These are phyloP conservation scores for Lytechinus pictus DNA, from an alignment of 35 echinoderm and acorn worm species.

Conservation along the genomic window DNA sequence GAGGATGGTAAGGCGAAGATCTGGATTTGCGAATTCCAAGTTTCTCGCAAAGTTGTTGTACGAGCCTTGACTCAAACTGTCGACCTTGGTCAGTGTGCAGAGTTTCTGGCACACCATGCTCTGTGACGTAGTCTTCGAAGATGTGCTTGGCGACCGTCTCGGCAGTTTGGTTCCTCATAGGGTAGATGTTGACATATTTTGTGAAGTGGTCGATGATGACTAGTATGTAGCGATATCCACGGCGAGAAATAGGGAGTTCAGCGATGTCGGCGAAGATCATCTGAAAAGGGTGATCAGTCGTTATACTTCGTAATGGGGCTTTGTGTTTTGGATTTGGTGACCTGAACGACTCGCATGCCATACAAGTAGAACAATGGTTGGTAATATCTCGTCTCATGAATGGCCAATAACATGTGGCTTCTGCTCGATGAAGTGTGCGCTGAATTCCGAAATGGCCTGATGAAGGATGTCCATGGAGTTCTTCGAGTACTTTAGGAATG, in stretches of 20 bases:
- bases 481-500: neutral
- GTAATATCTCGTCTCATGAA: neutral
- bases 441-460: constrained; percentile 22
- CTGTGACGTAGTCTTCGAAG: constrained; percentile 46
- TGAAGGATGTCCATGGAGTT: constrained; percentile 41
- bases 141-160: constrained; percentile 25
- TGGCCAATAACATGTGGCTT: constrained; percentile 31
- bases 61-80: constrained; percentile 48
- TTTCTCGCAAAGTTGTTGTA: constrained; percentile 41
- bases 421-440: constrained; percentile 23
- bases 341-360: neutral
- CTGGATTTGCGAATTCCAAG: constrained; percentile 33
- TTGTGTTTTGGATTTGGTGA: constrained; percentile 29
- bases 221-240: constrained; percentile 20
- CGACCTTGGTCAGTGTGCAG: constrained; percentile 57
- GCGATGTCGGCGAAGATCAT: constrained; percentile 21
- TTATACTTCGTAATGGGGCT: neutral
- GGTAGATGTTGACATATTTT: constrained; percentile 30
- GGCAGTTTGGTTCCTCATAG: constrained; percentile 39
- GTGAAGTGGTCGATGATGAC: constrained; percentile 40
- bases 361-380: neutral
- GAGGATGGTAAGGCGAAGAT: constrained; percentile 58
- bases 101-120: constrained; percentile 52
- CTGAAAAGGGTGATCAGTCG: constrained; percentile 23
- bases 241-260: constrained; percentile 24